Percentiles rank a stretch among this genome's conserved stretches.
Evolutionary conservation across 1,140 invertebrate genomes (phyloP).

Genomic region (Popillia japonica): DNA sequence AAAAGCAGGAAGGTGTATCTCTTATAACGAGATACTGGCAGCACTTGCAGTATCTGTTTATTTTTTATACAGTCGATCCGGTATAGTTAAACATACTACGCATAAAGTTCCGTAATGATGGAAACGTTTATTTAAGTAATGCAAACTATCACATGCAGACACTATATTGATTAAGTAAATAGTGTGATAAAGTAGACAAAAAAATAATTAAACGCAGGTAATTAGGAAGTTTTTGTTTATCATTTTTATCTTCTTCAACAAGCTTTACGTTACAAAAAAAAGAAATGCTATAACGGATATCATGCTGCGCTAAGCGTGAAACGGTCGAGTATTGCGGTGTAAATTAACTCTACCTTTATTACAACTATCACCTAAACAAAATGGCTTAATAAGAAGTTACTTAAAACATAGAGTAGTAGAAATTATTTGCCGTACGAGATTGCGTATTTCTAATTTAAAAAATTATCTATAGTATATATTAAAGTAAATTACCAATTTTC

Average conservation of each 20-base stretch:
- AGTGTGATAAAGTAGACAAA: neutral
- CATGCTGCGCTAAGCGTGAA: neutral
- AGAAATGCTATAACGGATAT: neutral
- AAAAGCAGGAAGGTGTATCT: neutral
- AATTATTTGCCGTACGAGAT: no score
- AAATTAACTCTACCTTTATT: neutral
- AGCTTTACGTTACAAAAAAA: neutral
- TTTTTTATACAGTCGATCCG: neutral
- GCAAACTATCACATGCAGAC: neutral
- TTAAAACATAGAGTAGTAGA: no score
- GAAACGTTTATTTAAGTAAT: slow-evolving; percentile 8
- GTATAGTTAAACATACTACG: neutral
- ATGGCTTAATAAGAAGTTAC: neutral
- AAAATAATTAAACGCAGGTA: neutral
- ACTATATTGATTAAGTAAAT: neutral
- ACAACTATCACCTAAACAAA: neutral
- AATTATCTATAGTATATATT: no score
- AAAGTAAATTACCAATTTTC: no score
- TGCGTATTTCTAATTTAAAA: no score
- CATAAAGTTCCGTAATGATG: slow-evolving; percentile 5
- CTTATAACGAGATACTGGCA: neutral
- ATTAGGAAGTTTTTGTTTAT: slow-evolving; percentile 5
- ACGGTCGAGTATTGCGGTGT: neutral
- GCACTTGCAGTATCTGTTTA: neutral
- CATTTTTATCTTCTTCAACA: neutral